Base-by-base conservation (phyloP, 92 coral and sea anemone genomes). In the Phenganax marumi region DNA sequence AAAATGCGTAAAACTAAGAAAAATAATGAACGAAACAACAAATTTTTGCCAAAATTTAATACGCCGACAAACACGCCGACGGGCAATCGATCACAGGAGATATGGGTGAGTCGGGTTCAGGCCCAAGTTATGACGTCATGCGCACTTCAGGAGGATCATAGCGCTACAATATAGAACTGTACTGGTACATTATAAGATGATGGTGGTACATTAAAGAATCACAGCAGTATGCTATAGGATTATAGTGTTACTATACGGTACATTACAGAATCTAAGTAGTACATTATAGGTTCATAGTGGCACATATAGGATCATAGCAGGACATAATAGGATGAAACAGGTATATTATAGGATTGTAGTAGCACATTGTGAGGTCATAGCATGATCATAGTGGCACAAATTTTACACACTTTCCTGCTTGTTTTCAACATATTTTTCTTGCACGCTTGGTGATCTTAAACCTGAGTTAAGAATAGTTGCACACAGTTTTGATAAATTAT, bases 361-460 rank as follows among this genome's bases (percentile, higher is more conserved):
- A 2, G 43, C 43, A 5, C 43, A 33, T 33, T 33, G 43, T 33
- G 43, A 5, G 43, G 5, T 33, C 43, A 33, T 33, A 33, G 43
- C 72, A 3, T 21, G 18, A 3, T 62, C 3, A 33, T 33, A 33
- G 43, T 33, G 43, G 43, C 3, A 62, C 0, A 69, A 33, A 25
- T 11, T 51, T 69, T 26, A 12, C 26, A 52, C 19, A 49, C 24
- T 23, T 46, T 14, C 12, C 58, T 46, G 5, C 56, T 72, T n/a
- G 12, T 8, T 49, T 21, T 82, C 78, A 86, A 88, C 86, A 82
- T 90, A 92, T 46, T 82, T 84, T 81, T 92, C 97, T 84, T 92
- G 97, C 61, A 92, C 90, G 81, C 90, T 89, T 39, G 97, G 93
- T 18, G 97, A 86, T 81, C 89, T 91, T 84, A 24, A 73, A 50